Conservation (phyloP, 2,888 invertebrate species). For the Amphipyra berbera region DNA sequence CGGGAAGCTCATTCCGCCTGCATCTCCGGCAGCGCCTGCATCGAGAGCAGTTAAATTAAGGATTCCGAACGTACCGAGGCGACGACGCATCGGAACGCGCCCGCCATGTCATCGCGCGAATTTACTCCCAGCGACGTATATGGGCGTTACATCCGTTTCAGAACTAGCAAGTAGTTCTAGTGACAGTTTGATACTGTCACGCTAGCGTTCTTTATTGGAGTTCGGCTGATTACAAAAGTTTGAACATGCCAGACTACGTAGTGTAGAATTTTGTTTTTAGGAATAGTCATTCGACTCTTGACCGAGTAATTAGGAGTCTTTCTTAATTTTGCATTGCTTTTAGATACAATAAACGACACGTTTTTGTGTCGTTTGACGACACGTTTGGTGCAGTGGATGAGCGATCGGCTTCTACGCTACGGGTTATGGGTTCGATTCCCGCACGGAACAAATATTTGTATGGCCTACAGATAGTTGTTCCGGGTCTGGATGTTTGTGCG, state of each 20-base stretch:
- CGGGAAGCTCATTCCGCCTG: constrained; percentile 85
- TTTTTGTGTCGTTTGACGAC: too few species aligned
- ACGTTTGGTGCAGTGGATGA: too few species aligned
- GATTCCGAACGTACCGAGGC: constrained; percentile 78
- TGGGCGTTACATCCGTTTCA: constrained; percentile 52
- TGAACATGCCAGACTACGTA: too few species aligned
- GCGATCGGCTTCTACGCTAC: too few species aligned
- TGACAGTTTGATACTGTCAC: constrained; percentile 13
- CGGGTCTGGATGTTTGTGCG: too few species aligned
- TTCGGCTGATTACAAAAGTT: not conserved
- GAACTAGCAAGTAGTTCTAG: constrained; percentile 30
- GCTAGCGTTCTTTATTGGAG: constrained; percentile 1
- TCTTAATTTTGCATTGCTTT: not conserved
- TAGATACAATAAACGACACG: too few species aligned
- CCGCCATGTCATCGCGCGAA: constrained; percentile 49
- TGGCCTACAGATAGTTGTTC: too few species aligned
- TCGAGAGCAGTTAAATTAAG: constrained; percentile 82
- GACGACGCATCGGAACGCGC: constrained; percentile 64
- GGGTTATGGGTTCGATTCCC: too few species aligned
- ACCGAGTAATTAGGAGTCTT: not conserved
- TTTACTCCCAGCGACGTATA: constrained; percentile 44
- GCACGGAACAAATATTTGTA: too few species aligned
- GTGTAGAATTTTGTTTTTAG: too few species aligned
- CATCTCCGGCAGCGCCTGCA: constrained; percentile 80
- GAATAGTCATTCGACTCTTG: too few species aligned